Base-by-base conservation (phyloP, 2,797 vertebrate species). In the Danio aesculapii region DNA sequence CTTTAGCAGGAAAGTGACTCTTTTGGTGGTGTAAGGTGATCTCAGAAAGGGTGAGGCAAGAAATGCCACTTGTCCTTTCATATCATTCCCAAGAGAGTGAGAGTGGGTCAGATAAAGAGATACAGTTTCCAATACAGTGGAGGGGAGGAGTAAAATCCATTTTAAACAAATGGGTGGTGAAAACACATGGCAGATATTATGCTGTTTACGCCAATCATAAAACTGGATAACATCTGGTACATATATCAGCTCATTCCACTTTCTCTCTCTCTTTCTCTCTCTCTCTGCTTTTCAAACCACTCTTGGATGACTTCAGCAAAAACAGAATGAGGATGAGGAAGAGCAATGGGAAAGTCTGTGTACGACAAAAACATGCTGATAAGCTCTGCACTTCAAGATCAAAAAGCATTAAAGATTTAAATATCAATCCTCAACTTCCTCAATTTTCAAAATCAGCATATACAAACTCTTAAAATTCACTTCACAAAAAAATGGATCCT, bases 161-260 rank as follows among this genome's bases (percentile, higher is more conserved):
- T 58, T 47, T 14, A 69, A 17, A 70, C 9, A 12, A 30, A 30
- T 44, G 49, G 43, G 44, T 53, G 39, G 74, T 39, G 49, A 72
- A 72, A 66, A 41, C 41, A 55, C 64, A 64, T 59, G 81, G 39
- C 67, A 63, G 67, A 62, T 71, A 57, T 71, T 70, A 62, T 7
- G 41, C n/a, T 17, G 58, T 72, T 71, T 64, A 55, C 14, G 6
- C 13, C 59, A 55, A 55, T 79, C 74, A 81, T 55, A 43, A 17
- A 58, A 62, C 58, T 46, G 14, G 39, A 67, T 11, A 79, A 81
- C 86, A 64, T 82, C 82, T 78, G 80, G 73, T 58, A 13, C 58
- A 52, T 30, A 46, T 44, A 78, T 71, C 21, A 58, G 41, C 49
- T 69, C 81, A 79, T 75, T 79, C 82, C 30, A 30, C 30, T 30